Percentiles rank a stretch among this genome's conserved stretches.
Conservation (phyloP, 2,113 vertebrate genomes). For the Percina caprodes region DNA sequence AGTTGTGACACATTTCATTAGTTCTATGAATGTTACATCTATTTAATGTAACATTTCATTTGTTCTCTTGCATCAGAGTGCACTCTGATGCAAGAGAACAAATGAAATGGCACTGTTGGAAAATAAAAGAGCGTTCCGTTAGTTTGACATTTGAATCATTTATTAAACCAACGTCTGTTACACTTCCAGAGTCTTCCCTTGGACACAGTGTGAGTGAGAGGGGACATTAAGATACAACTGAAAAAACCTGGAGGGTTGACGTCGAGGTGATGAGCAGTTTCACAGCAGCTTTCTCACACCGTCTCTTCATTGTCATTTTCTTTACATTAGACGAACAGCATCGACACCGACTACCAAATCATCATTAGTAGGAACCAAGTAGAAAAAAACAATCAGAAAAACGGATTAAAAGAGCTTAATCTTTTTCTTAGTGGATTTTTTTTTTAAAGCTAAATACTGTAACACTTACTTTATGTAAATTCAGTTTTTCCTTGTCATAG, state of each 20-base stretch:
- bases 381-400: slow-evolving; percentile 65
- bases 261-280: slow-evolving; percentile 35
- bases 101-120: neutral
- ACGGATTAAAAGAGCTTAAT: slow-evolving; percentile 47
- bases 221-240: slow-evolving; percentile 61
- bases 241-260: slow-evolving; percentile 38
- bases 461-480: slow-evolving; percentile 52
- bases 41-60: neutral
- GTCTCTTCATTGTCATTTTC: slow-evolving; percentile 43
- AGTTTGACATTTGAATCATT: slow-evolving; percentile 72
- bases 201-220: slow-evolving; percentile 65
- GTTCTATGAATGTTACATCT: neutral
- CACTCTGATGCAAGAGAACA: no score
- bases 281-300: slow-evolving; percentile 45
- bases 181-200: slow-evolving; percentile 62
- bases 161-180: slow-evolving; percentile 77
- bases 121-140: neutral
- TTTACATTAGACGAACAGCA: slow-evolving; percentile 57
- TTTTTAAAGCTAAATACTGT: slow-evolving; percentile 66
- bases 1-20: neutral
- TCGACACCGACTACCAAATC: slow-evolving; percentile 56
- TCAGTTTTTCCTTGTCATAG: slow-evolving; percentile 41
- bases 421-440: slow-evolving; percentile 51
- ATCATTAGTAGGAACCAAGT: slow-evolving; percentile 66
- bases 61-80: neutral